phyloP scores from a whole-genome alignment of 64 coral and sea anemone species.

The Acropora yongei region DNA sequence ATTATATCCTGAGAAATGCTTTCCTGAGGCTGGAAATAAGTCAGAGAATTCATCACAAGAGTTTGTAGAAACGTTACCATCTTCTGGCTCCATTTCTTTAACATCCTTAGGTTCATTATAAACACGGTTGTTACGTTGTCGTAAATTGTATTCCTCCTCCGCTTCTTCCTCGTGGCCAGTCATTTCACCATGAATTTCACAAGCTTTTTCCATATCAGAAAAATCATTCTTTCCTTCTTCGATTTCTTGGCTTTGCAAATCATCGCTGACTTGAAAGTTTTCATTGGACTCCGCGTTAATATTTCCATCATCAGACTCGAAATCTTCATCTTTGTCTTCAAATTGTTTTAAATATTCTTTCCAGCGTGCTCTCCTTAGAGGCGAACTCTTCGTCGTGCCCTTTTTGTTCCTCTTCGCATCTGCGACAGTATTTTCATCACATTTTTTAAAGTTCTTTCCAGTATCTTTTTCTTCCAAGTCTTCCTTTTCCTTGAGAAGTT shows the following conservation, averaged over 20 bases:
- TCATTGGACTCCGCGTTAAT: background rate
- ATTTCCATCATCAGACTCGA: constrained; percentile 40
- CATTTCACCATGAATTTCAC: background rate
- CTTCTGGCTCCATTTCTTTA: background rate
- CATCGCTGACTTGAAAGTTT: constrained; percentile 1
- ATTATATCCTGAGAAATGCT: background rate
- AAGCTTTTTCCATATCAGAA: background rate
- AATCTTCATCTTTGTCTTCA: constrained; percentile 65
- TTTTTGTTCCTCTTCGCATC: background rate
- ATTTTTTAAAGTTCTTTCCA: background rate
- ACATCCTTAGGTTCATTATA: background rate
- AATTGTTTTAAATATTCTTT: constrained; percentile 57
- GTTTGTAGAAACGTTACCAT: background rate
- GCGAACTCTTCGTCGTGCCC: background rate
- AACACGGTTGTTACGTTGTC: background rate
- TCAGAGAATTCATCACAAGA: background rate
- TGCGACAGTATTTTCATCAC: background rate
- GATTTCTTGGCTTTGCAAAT: background rate
- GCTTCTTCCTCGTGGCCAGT: background rate
- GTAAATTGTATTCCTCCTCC: background rate
- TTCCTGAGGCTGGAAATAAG: constrained; percentile 59
- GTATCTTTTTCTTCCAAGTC: background rate
- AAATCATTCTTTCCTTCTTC: background rate
- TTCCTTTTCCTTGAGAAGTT: constrained; percentile 1
- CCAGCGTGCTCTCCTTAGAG: constrained; percentile 28